Conservation (phyloP, 2,888 invertebrate genomes). For the Diaperis boleti region DNA sequence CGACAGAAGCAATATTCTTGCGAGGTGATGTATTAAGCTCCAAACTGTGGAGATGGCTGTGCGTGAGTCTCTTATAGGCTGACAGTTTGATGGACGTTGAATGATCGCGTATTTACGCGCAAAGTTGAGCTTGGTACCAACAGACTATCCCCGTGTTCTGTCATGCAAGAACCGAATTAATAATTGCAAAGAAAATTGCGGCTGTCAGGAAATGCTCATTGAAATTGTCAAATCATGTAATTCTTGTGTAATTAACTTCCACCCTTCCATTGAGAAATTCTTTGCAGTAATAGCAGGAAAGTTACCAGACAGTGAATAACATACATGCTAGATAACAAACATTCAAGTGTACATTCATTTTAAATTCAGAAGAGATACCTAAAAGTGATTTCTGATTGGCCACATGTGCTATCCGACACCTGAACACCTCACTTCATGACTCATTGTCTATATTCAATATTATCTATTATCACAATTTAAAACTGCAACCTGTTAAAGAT, state of each 20-base stretch:
- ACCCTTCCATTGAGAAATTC: slow-evolving; percentile 23
- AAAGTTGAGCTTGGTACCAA: slow-evolving; percentile 49
- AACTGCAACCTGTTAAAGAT: too few species aligned
- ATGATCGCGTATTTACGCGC: slow-evolving; percentile 61
- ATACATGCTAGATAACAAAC: too few species aligned
- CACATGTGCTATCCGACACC: too few species aligned
- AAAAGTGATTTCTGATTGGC: too few species aligned
- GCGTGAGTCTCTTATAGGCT: slow-evolving; percentile 56
- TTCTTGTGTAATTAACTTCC: slow-evolving; percentile 32
- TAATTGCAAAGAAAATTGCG: slow-evolving; percentile 38
- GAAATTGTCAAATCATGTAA: slow-evolving; percentile 32
- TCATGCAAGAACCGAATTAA: slow-evolving; percentile 42
- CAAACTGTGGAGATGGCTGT: slow-evolving; percentile 50
- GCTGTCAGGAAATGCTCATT: slow-evolving; percentile 30
- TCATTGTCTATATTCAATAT: too few species aligned
- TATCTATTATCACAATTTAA: too few species aligned
- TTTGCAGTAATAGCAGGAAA: slow-evolving; percentile 14
- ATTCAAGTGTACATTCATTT: too few species aligned
- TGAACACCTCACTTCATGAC: too few species aligned
- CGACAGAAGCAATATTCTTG: slow-evolving; percentile 42
- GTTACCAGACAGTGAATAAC: too few species aligned
- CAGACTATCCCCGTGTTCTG: slow-evolving; percentile 24
- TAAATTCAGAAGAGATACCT: too few species aligned
- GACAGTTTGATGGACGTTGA: slow-evolving; percentile 62
- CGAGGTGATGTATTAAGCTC: slow-evolving; percentile 48